Evolutionary conservation across 2,797 vertebrate genomes (phyloP).

Genomic region (Ispidina lecontei): DNA sequence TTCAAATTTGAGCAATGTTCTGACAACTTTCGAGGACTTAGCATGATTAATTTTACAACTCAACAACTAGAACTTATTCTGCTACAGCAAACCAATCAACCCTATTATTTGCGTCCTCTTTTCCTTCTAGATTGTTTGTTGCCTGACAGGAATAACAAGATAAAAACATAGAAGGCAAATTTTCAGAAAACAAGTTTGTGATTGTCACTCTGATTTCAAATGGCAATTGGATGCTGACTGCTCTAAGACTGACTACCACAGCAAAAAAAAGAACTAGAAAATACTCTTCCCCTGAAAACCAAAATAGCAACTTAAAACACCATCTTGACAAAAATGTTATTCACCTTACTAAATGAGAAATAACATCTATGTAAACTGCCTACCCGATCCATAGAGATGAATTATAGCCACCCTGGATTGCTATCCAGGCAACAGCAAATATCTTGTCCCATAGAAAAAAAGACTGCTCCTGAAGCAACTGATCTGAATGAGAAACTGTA

Average conservation of each 20-base stretch:
- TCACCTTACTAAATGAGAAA: not conserved
- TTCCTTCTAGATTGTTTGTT: not conserved
- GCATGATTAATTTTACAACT: not conserved
- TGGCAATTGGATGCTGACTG: not conserved
- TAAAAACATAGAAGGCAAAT: not conserved
- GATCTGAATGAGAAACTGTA: not conserved
- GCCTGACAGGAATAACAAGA: not conserved
- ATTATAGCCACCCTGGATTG: not conserved
- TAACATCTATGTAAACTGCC: not conserved
- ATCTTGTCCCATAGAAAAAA: not conserved
- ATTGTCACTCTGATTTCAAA: not conserved
- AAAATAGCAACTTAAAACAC: not conserved
- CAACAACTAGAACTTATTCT: not conserved
- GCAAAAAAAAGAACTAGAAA: not conserved
- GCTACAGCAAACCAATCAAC: not conserved
- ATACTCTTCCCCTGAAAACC: not conserved
- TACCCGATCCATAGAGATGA: not conserved
- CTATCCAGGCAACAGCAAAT: not conserved
- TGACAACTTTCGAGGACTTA: not conserved
- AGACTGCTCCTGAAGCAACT: not conserved
- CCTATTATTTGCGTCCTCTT: not conserved
- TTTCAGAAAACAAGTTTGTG: not conserved
- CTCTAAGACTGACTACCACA: not conserved
- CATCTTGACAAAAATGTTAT: not conserved
- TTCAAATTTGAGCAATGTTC: not conserved